Base-by-base conservation (phyloP, 2,113 vertebrate species). In the Ciconia boyciana region DNA sequence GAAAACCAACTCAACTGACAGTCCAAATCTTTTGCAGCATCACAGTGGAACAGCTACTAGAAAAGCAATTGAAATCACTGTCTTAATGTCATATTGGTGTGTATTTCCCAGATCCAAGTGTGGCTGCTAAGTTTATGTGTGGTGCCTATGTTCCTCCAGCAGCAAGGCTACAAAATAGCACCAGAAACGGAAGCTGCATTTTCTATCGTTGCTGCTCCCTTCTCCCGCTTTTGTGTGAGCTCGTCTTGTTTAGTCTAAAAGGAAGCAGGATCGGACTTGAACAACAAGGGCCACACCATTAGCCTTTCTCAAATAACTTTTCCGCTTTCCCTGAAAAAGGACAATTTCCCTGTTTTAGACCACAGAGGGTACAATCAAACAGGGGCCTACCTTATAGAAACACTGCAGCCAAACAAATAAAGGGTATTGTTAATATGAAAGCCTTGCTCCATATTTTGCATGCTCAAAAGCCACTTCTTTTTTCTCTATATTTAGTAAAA, bases 171-270 rank as follows among this genome's bases (percentile, higher is more conserved):
- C 95, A 82, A 49, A 85, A 13, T 39, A 78, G 89, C 89, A 26
- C 32, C 57, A 19, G 90, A 41, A 95, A 72, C 48, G 83, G 96
- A 97, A 95, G 76, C 49, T 13, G 80, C 22, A 2, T 65, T 93
- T 68, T 89, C 77, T 87, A 24, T 21, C 11, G 5, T 5, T 43
- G 77, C 89, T 95, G 91, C 61, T 94, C 91, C 81, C 89, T 91
- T 93, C 96, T 92, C 93, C 94, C 3, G 7, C 90, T 96, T 95
- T 94, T 96, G 96, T 96, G 92, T 83, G 31, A 93, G 46, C 81
- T 83, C 3, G 21, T 90, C 92, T 96, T 96, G 96, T 96, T 97
- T 97, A 96, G 96, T 96, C 96, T 97, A 68, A 79, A 96, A 96
- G 96, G 96, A 97, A 97, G 90, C 82, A 69, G 81, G 82, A 90